Evolutionary conservation across 1,140 invertebrate genomes (phyloP), one percentile per base, ranked within the genome.

Genomic region (Sarcophaga peregrina): DNA sequence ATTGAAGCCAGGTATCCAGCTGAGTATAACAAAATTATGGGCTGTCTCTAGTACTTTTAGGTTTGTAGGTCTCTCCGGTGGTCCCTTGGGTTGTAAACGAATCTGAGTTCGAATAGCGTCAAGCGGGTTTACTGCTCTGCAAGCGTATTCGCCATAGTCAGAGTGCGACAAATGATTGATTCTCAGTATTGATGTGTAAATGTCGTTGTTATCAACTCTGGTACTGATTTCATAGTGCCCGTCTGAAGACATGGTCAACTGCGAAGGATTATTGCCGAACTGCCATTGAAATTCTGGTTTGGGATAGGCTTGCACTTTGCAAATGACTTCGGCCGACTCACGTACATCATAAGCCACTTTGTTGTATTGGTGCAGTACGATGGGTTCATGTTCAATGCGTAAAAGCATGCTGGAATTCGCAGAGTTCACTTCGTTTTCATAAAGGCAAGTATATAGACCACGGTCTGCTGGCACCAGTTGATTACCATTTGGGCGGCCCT

Each of bases 201-300:
- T 93, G 85, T 98, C 97, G 87, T 96, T 96, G 80, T 95, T 94
- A 73, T 96, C 94, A 47, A 93, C 93, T 0, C 93, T 95, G 0
- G 95, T 95, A 68, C 95, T 96, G 1, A 96, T 96, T 83, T 96
- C 94, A 86, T 97, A 98, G 86, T 96, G 95, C 0, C 95, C 95
- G 85, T 96, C 95, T 17, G 95, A 95, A 0, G 95, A 94, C 84
- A 94, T 94, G 83, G 95, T 93, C 7, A 96, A 90, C 0, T 94
- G 94, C 0, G 94, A 93, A 0, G 92, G 91, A 87, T 96, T 95
- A 0, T 92, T 93, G 3, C 93, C 94, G 85, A 94, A 97, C 84
- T 93, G 96, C 97, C 97, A 98, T 86, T 97, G 96, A 87, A 98
- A 98, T 86, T 96, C 95, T 0, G 97, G 96, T 86, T 96, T 95